A percentile compares a stretch with the other conserved stretches of the same genome.
Conservation (phyloP, 2,888 invertebrate genomes). For the Synanthedon andrenaeformis region DNA sequence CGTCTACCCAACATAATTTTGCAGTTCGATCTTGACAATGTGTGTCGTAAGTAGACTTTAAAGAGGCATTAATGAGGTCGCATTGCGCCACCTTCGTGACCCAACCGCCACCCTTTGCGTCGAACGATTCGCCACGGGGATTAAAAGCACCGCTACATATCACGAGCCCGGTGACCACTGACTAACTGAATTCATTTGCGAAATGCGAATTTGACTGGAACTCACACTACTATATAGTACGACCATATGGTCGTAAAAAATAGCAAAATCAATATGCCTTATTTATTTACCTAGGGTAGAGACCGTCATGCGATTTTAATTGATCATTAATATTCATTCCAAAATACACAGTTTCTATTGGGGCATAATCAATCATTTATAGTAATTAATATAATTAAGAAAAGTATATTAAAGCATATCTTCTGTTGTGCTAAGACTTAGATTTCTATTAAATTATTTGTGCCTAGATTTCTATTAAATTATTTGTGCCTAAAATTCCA, state of each 20-base stretch:
- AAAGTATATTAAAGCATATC: no score
- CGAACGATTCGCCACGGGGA: slow-evolving; percentile 31
- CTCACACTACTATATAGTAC: slow-evolving; percentile 15
- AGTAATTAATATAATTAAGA: no score
- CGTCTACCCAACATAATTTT: background rate
- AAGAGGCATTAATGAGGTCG: slow-evolving; percentile 24
- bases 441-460: no score
- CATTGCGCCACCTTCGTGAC: slow-evolving; percentile 29
- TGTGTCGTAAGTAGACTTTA: background rate
- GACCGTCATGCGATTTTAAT: no score
- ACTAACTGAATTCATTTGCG: slow-evolving; percentile 7
- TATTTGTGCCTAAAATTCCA: no score
- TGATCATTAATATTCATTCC: no score
- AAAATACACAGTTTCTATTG: no score
- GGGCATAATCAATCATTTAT: no score
- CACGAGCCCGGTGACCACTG: slow-evolving; percentile 6
- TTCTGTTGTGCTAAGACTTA: no score
- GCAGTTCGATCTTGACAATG: slow-evolving; percentile 1
- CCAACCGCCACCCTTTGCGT: slow-evolving; percentile 25
- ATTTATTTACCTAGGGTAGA: no score
- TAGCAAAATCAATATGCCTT: no score
- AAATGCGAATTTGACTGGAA: slow-evolving; percentile 4
- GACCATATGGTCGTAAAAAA: slow-evolving; percentile 4
- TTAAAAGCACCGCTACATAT: slow-evolving; percentile 18
- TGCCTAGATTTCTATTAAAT: no score